Evolutionary conservation across 2,113 vertebrate genomes (phyloP).

Genomic region (Erinaceus europaeus): DNA sequence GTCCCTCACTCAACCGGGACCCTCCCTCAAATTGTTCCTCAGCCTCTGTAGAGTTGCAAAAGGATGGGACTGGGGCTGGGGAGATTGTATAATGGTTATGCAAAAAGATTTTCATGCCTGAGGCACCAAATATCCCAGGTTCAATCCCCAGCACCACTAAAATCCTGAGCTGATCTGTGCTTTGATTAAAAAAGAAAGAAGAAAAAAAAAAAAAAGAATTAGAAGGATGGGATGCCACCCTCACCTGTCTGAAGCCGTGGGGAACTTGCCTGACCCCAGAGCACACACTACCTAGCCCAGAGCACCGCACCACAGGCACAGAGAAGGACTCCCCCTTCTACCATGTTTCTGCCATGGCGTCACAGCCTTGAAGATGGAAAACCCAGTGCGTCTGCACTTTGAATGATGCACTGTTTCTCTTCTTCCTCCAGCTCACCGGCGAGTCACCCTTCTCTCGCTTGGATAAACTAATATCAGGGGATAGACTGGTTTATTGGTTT

Average conservation of each 20-base stretch:
- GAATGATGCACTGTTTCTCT: neutral
- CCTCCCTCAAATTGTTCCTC: neutral
- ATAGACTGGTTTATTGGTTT: conserved; percentile 70
- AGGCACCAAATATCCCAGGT: too few species aligned
- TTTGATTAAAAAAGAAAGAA: too few species aligned
- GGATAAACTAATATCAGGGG: conserved; percentile 41
- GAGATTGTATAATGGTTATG: too few species aligned
- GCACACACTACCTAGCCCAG: neutral
- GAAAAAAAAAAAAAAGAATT: too few species aligned
- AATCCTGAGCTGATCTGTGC: too few species aligned
- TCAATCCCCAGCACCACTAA: too few species aligned
- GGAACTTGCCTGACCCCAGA: neutral
- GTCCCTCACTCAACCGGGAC: neutral
- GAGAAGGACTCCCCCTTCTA: neutral
- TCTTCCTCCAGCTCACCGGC: neutral
- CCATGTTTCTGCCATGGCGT: neutral
- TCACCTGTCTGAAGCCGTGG: neutral
- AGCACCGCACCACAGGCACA: rapidly evolving
- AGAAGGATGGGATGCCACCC: too few species aligned
- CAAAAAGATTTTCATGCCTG: too few species aligned
- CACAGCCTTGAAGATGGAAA: neutral
- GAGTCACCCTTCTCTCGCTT: neutral
- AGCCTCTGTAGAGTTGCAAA: neutral
- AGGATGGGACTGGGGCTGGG: neutral
- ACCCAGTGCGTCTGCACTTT: neutral